Evolutionary conservation across 2,797 vertebrate genomes (phyloP), one percentile per base, ranked within the genome.

Genomic region (Helicolenus hilgendorfi): DNA sequence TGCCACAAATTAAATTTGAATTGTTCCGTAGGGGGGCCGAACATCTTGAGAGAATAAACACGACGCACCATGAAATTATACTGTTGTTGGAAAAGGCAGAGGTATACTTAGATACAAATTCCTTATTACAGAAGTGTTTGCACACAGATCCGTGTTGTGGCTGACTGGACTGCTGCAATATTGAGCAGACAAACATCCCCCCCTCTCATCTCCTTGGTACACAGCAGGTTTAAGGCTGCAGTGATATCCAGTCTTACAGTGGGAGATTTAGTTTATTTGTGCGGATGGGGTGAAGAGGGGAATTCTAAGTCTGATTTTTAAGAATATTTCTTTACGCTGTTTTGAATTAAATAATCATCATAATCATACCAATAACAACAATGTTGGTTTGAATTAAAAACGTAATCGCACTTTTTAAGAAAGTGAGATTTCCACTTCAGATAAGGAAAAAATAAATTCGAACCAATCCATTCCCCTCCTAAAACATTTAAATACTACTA

Each of bases 31-130:
- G 95, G 93, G 93, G 93, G 93, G 95, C 91, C 96, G 89, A 96
- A 96, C 95, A 96, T 97, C 95, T 96, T 91, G 87, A 83, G 95
- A 95, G 94, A 97, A 97, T 95, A 96, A 96, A 94, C 94, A 96
- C 87, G 91, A 94, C 94, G 94, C 92, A 96, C 92, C 96, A 97
- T 98, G 96, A 98, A 97, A 97, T 97, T 97, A 95, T 94, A 96
- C 93, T 96, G 95, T 94, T 95, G 95, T 94, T 84, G 91, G 89
- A 79, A 84, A 91, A 91, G 89, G 87, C 88, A 45, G 87, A 91
- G 95, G 91, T 92, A 91, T 89, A 96, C 94, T 94, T 88, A 77
- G 86, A 97, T 93, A 95, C 93, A 96, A 94, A 96, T 96, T 94
- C 96, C 91, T 91, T 94, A 94, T 97, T 95, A 94, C 81, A 83